Conservation (phyloP, 2,888 invertebrate genomes). For the Brachyptera putata region DNA sequence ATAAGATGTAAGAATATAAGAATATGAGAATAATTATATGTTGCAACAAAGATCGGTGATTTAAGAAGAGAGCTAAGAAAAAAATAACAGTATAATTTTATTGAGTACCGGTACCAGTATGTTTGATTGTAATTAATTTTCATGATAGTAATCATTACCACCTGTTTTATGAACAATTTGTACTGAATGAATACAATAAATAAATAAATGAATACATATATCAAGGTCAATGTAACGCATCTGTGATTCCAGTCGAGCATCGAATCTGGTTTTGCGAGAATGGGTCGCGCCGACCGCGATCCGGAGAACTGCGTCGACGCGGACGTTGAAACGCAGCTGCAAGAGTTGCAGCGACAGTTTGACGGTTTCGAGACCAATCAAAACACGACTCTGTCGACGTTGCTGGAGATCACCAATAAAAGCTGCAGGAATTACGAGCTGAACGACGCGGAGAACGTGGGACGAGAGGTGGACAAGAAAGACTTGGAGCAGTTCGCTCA, state of each 20-base stretch:
- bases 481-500: neutral
- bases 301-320: neutral
- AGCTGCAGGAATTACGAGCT: neutral
- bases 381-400: conserved; percentile 18
- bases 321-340: conserved; percentile 8
- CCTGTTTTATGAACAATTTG: too few relatives aligned
- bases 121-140: too few relatives aligned
- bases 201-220: too few relatives aligned
- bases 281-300: neutral
- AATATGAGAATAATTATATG: too few relatives aligned
- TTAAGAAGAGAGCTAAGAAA: too few relatives aligned
- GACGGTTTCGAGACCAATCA: conserved; percentile 8
- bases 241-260: conserved; percentile 8
- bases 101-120: too few relatives aligned
- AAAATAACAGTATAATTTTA: too few relatives aligned
- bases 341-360: conserved; percentile 6
- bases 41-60: too few relatives aligned
- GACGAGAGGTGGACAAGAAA: neutral
- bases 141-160: too few relatives aligned
- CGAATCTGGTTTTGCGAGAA: neutral
- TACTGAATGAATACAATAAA: too few relatives aligned
- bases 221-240: too few relatives aligned
- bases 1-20: too few relatives aligned
- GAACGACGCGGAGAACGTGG: conserved; percentile 11
- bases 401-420: neutral